Evolutionary conservation across 2,888 invertebrate species (phyloP), one percentile per base, ranked within the genome.

Genomic region (Drosophila imparisetae): DNA sequence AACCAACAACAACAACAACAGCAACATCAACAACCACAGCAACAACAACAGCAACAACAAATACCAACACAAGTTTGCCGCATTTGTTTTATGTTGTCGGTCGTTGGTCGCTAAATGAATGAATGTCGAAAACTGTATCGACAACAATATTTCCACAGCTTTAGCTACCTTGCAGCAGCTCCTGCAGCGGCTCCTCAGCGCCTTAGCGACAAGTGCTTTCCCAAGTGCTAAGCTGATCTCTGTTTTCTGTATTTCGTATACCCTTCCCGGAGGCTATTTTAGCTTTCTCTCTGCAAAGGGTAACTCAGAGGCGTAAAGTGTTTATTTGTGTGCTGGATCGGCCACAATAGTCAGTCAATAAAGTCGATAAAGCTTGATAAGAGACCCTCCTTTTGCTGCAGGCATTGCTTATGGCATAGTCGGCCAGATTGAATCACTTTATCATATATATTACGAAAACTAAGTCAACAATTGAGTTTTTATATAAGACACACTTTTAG

Each of bases 61-160:
- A 27, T 55, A 29, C 54, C 50, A 65, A 58, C 61, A 61, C 80
- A 82, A 75, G 80, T 67, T 71, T 78, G 83, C 80, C 75, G 83
- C 86, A 78, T 75, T 78, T 75, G 84, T 68, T 60, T 57, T 60
- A 18, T 36, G 24, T 42, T 57, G 50, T 38, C 81, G 83, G 83
- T 81, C 83, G 80, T 82, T 81, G 81, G 72, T 69, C 81, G 83
- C 72, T 80, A 80, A 91, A 91, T 91, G 91, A 91, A 91, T 91
- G 91, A 91, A 91, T 91, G 91, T 91, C 91, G 91, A 91, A 91
- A 91, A 91, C 80, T 91, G 91, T 91, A 91, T 90, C 91, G 91
- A 83, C 83, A 86, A 88, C 85, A 85, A 86, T 90, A 88, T 88
- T 90, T 89, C 64, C 60, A 57, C 57, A 42, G 71, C 59, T 66